Base-by-base conservation (phyloP, 2,888 invertebrate species). In the Hypomecis atomaria region DNA sequence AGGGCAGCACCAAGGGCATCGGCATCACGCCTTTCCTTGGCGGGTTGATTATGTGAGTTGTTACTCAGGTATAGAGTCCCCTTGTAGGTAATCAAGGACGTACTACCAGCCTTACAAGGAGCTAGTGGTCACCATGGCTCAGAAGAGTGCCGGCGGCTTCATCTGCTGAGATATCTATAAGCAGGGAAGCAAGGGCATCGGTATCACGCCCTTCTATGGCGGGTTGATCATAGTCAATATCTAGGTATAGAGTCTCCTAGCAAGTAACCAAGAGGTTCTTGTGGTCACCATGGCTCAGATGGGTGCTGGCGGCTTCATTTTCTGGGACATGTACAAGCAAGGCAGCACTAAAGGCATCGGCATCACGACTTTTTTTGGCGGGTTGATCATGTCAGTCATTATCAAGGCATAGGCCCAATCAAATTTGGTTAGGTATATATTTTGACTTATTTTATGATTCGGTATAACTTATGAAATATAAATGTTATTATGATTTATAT, bases 231-330 rank as follows among this genome's bases (percentile, higher is more conserved):
- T 97, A n/a, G n/a, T n/a, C n/a, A n/a, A n/a, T n/a, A n/a, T n/a
- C n/a, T n/a, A n/a, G n/a, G n/a, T n/a, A n/a, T 11, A 42, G 37
- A 37, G 55, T 43, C 0, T n/a, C 52, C 6, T 44, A 8, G 65
- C 40, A 62, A 66, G 60, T 57, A 67, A 84, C 70, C 67, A 94
- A 94, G 94, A 95, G 86, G 95, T 94, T 62, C 65, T 94, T 9
- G 86, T 96, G 62, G 94, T 96, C 36, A 98, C 98, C 36, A 95
- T 96, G 73, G 94, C 94, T 0, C 97, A 98, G 84, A 97, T 98
- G 93, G 95, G 98, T 79, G 95, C 97, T 37, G 97, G 97, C 77
- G 92, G 94, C 80, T 94, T 96, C 79, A 93, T 97, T 66, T 95
- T 96, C 81, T 95, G 94, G 82, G 96, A 96, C 78, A 96, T 97